Evolutionary conservation across 1,140 invertebrate genomes (phyloP).

Genomic region (Drosophila melanogaster): DNA sequence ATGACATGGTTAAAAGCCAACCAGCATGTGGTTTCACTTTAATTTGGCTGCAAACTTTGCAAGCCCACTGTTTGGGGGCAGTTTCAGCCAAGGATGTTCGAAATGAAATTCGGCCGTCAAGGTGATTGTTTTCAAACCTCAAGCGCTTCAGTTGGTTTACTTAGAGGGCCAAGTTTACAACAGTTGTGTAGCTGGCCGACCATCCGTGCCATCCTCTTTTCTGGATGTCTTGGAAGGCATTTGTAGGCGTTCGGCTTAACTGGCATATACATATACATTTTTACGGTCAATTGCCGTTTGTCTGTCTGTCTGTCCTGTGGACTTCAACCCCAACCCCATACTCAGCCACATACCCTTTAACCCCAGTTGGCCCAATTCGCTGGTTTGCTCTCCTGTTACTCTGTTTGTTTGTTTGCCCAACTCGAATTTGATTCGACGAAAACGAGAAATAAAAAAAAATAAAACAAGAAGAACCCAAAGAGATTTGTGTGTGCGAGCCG

Average conservation of each 20-base stretch:
- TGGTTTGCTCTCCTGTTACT: constrained; percentile 46
- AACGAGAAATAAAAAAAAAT: constrained; percentile 25
- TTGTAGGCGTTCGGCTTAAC: constrained; percentile 62
- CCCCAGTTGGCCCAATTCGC: constrained; percentile 7
- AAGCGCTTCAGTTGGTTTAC: constrained; percentile 70
- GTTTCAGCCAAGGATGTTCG: constrained; percentile 34
- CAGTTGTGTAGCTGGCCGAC: constrained; percentile 16
- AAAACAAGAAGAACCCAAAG: constrained; percentile 27
- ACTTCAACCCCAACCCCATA: background rate
- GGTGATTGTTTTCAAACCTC: constrained; percentile 80
- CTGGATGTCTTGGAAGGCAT: constrained; percentile 15
- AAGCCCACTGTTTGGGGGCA: constrained; percentile 25
- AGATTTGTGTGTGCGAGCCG: constrained; percentile 42
- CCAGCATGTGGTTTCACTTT: background rate
- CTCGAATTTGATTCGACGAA: constrained; percentile 66
- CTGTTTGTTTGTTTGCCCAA: constrained; percentile 75
- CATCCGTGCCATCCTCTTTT: background rate
- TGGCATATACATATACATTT: constrained; percentile 70
- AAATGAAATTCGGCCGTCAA: constrained; percentile 75
- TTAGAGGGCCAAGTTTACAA: constrained; percentile 59
- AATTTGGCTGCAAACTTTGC: constrained; percentile 30
- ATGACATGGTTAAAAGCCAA: no score
- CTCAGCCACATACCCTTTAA: background rate
- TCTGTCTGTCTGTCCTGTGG: constrained; percentile 65
- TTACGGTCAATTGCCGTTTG: constrained; percentile 81